A percentile compares a stretch with the other conserved stretches of the same genome.
phyloP scores from a whole-genome alignment of 2,797 vertebrate genomes.

The Takifugu ocellatus region DNA sequence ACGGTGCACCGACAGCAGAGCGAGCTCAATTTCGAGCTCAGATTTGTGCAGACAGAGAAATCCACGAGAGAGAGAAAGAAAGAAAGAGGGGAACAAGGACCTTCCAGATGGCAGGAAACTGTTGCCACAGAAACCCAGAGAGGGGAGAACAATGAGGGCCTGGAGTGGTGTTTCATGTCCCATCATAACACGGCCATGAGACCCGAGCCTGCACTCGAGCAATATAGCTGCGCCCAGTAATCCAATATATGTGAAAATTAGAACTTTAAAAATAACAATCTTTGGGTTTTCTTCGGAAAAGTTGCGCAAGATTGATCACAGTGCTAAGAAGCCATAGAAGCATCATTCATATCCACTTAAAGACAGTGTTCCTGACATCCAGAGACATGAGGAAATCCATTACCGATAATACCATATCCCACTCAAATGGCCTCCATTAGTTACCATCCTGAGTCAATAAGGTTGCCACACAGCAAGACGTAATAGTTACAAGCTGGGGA shows the following conservation, averaged over 20 bases:
- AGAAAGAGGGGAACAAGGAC: conserved; percentile 68
- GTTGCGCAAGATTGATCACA: conserved; percentile 12
- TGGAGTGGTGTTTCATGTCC: conserved; percentile 66
- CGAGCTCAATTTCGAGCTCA: not conserved
- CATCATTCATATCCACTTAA: conserved; percentile 26
- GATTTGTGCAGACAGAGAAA: conserved; percentile 5
- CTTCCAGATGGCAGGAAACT: conserved; percentile 74
- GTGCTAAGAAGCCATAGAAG: conserved; percentile 5
- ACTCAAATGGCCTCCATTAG: conserved; percentile 42
- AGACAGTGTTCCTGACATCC: conserved; percentile 27
- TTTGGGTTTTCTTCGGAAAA: too few species aligned
- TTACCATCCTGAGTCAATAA: conserved; percentile 62
- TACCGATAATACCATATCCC: conserved; percentile 40
- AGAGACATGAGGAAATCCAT: conserved; percentile 44
- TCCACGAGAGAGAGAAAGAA: conserved; percentile 27
- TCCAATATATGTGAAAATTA: conserved; percentile 2
- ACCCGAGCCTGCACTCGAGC: conserved; percentile 11
- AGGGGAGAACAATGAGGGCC: conserved; percentile 79
- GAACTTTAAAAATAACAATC: not conserved
- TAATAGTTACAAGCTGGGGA: conserved; percentile 60
- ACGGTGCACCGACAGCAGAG: conserved; percentile 23
- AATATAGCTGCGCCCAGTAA: conserved; percentile 33
- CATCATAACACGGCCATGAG: conserved; percentile 56
- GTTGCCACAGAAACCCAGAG: conserved; percentile 79
- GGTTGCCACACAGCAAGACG: conserved; percentile 23